phyloP scores from a whole-genome alignment of 2,113 vertebrate genomes.

The Laticauda laticaudata region DNA sequence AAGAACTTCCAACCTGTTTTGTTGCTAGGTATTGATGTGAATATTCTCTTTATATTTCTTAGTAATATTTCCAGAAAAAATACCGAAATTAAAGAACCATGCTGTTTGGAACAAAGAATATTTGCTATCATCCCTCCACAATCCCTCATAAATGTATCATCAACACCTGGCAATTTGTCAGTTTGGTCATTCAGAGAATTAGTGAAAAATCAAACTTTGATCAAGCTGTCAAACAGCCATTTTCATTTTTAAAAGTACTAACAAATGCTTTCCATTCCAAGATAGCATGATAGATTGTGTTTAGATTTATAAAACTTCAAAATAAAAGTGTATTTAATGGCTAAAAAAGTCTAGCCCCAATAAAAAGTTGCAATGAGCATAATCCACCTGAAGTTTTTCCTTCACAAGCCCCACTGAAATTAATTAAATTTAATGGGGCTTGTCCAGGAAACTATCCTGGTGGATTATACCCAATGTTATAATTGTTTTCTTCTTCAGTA shows the following conservation, averaged over 20 bases:
- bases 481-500: background rate
- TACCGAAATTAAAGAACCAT: background rate
- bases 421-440: background rate
- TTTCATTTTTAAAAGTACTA: background rate
- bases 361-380: background rate
- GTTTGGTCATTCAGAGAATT: background rate
- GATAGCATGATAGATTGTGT: background rate
- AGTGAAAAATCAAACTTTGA: constrained; percentile 10
- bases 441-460: background rate
- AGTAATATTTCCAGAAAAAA: background rate
- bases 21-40: background rate
- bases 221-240: constrained; percentile 1
- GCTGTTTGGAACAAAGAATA: background rate
- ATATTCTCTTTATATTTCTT: background rate
- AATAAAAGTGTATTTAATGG: background rate
- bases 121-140: background rate
- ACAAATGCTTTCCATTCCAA: background rate
- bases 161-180: constrained; percentile 2
- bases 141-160: background rate
- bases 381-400: background rate
- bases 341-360: background rate
- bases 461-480: background rate
- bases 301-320: background rate
- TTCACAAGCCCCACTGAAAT: background rate
- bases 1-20: background rate